Conservation (phyloP, 2,888 invertebrate species). For the Entomobrya multifasciata region DNA sequence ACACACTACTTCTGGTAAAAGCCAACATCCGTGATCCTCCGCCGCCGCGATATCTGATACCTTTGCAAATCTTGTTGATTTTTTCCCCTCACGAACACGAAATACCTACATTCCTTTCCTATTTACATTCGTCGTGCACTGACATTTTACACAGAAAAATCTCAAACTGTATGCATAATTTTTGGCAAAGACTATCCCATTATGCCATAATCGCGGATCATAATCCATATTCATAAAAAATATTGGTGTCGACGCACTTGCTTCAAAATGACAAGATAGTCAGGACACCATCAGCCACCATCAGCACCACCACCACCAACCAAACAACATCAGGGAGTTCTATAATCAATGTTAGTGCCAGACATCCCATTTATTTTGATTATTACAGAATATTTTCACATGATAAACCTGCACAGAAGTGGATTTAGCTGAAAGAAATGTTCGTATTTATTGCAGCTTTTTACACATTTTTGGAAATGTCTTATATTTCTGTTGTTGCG, state of each 20-base stretch:
- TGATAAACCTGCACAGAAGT: constrained; percentile 5
- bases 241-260: background rate
- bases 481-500: no score
- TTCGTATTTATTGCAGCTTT: background rate
- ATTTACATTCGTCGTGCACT: background rate
- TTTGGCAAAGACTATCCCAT: constrained; percentile 7
- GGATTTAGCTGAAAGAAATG: background rate
- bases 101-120: no score
- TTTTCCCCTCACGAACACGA: no score
- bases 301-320: no score
- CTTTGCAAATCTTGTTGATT: constrained; percentile 48
- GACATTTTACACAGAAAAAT: constrained; percentile 18
- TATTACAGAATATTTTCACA: background rate
- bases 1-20: no score
- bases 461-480: background rate
- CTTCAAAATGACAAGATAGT: background rate
- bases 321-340: no score
- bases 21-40: no score
- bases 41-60: constrained; percentile 8
- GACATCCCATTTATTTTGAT: constrained; percentile 15
- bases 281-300: no score
- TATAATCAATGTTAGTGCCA: constrained; percentile 5
- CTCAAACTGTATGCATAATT: background rate
- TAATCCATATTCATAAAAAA: background rate
- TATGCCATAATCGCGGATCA: background rate